Evolutionary conservation across 2,888 invertebrate genomes (phyloP), one percentile per base, ranked within the genome.

Genomic region (Habrosyne pyritoides): DNA sequence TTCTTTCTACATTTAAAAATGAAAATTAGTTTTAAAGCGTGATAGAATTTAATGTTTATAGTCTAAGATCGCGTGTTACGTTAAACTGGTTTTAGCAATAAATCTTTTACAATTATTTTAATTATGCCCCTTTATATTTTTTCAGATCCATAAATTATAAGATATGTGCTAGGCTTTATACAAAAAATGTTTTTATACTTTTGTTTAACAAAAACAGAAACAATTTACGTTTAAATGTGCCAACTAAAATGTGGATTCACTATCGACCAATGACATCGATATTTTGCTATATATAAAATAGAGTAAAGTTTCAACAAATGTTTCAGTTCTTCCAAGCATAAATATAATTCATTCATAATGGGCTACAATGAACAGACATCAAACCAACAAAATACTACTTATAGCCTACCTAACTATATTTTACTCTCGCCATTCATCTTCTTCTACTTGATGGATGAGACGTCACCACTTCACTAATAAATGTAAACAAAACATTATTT

Each of bases 401-500:
- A 42, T 18, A 42, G n/a, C 14, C 18, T 67, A 71, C 67, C 73
- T 74, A 71, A 71, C 60, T 67, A n/a, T n/a, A n/a, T 68, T 61
- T 62, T 67, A 68, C 61, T 60, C 53, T 64, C 61, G 80, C 83
- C 83, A 89, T 90, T 84, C 89, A 80, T 89, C 89, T 87, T 85
- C 79, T 69, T 71, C 76, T 63, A 53, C 75, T 82, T 90, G 91
- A 91, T 91, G 84, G 89, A 91, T 91, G 89, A 80, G 72, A 73
- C 77, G 71, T 78, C 84, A 73, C 81, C 87, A 85, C 87, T 88
- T 79, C 77, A 85, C 86, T 89, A 87, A 91, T 90, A 90, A 90
- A 91, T 85, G 89, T 91, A 91, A 91, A 91, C 91, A 91, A 90
- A 89, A 85, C 83, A 84, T 77, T 79, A 72, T 75, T 83, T 89